Percentiles rank a stretch among this genome's conserved stretches.
phyloP scores from a whole-genome alignment of 92 coral and sea anemone genomes.

The Epizoanthus ramosus region DNA sequence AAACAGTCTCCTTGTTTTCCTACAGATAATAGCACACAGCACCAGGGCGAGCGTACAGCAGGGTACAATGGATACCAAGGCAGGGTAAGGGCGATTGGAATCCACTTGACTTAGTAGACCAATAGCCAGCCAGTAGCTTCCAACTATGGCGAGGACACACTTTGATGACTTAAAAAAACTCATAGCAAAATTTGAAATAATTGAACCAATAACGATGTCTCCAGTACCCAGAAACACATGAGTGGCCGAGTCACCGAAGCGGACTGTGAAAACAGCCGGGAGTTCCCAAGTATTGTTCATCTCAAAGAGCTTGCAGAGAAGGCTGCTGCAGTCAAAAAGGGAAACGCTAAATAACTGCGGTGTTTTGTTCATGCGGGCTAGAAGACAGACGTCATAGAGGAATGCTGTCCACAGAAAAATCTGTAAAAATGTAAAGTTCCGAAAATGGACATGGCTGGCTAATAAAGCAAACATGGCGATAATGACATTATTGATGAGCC shows the following conservation, averaged over 20 bases:
- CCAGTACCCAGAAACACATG: constrained; percentile 98
- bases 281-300: constrained; percentile 95
- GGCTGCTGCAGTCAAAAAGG: constrained; percentile 73
- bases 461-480: constrained; percentile 90
- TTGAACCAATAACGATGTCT: constrained; percentile 89
- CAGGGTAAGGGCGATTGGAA: constrained; percentile 87
- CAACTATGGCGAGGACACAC: constrained; percentile 80
- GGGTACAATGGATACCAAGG: constrained; percentile 90
- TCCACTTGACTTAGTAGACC: constrained; percentile 86
- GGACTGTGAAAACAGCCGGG: constrained; percentile 91
- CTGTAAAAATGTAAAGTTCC: constrained; percentile 91
- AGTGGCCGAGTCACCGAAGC: constrained; percentile 80
- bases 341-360: constrained; percentile 89
- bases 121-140: constrained; percentile 85
- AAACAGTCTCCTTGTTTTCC: constrained; percentile 83
- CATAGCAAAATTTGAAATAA: constrained; percentile 90
- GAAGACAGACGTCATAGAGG: constrained; percentile 86
- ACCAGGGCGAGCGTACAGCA: constrained; percentile 81
- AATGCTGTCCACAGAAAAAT: constrained; percentile 98
- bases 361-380: constrained; percentile 73
- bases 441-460: constrained; percentile 91
- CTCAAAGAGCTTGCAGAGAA: constrained; percentile 86
- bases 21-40: constrained; percentile 80
- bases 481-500: constrained; percentile 87
- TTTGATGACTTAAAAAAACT: constrained; percentile 88